Percentiles rank a stretch among this genome's conserved stretches.
Evolutionary conservation across 2,113 vertebrate species (phyloP).

Genomic region (Agelaius tricolor): DNA sequence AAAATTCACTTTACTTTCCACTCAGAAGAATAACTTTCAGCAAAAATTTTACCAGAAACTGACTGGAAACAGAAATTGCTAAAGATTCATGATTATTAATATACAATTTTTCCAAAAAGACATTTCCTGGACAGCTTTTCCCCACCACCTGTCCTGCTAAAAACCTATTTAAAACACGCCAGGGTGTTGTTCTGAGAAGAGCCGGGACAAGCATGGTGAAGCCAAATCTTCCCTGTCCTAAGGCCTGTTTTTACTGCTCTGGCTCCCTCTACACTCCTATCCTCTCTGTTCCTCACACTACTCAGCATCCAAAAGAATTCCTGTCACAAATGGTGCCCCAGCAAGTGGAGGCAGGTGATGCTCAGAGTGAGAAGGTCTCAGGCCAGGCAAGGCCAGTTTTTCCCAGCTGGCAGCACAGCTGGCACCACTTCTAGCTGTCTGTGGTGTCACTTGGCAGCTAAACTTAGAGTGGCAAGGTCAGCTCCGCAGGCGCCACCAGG

Average conservation of each 20-base stretch:
- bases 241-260: neutral
- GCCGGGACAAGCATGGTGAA: neutral
- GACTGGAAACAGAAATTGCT: neutral
- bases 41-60: neutral
- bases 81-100: neutral
- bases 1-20: neutral
- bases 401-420: neutral
- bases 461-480: neutral
- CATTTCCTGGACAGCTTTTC: neutral
- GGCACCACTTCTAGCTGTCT: neutral
- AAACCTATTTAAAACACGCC: neutral
- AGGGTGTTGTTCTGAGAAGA: neutral
- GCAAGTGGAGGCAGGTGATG: fast-evolving
- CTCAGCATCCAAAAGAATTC: neutral
- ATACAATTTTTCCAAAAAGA: neutral
- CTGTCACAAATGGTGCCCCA: neutral
- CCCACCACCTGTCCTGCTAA: neutral
- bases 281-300: neutral
- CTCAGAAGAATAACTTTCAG: neutral
- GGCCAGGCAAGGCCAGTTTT: neutral
- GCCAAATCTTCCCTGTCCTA: neutral
- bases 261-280: neutral
- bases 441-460: neutral
- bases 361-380: fast-evolving
- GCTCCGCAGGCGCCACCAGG: neutral